Evolutionary conservation across 2,113 vertebrate genomes (phyloP), one percentile per base, ranked within the genome.

Genomic region (Dicrurus megarhynchus): DNA sequence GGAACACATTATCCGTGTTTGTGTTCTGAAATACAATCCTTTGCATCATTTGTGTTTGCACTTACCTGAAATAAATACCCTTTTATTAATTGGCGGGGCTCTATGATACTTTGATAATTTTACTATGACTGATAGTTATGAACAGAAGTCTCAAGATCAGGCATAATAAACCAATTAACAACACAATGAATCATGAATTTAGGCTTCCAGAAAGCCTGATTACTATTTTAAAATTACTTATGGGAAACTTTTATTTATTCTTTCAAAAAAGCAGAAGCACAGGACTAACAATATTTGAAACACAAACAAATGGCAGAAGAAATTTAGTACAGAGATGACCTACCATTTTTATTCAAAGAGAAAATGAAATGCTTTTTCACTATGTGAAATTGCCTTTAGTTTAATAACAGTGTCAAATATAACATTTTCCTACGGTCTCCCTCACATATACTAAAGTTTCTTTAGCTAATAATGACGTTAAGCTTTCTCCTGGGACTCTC

Each of bases 361-460:
- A 74, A 92, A 57, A 95, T 68, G 23, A 97, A 96, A 85, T 59
- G 49, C 21, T 84, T 90, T 89, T 78, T 89, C 68, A 78, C 90
- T 84, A 61, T 28, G 27, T 91, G 56, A 95, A 97, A 96, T 92
- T 92, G 93, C 87, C 86, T 95, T 95, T 93, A 88, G 71, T 91
- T 91, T 94, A 96, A 42, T 57, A 93, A 91, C 93, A 79, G 61
- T 90, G 83, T 96, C 55, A 96, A 78, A 97, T 78, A 93, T 65
- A 64, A 97, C 52, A 95, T 70, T 96, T 96, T 86, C 37, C 57
- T 90, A 84, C 0, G 1, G 16, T 94, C 74, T 89, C 91, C 49
- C 80, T 84, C 63, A 90, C 82, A 90, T 84, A 91, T 10, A 93
- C 39, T 57, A 63, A 96, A 97, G 85, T 95, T 93, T 95, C 52